Conservation (phyloP, 1,140 invertebrate genomes). For the Macrosteles quadrilineatus region DNA sequence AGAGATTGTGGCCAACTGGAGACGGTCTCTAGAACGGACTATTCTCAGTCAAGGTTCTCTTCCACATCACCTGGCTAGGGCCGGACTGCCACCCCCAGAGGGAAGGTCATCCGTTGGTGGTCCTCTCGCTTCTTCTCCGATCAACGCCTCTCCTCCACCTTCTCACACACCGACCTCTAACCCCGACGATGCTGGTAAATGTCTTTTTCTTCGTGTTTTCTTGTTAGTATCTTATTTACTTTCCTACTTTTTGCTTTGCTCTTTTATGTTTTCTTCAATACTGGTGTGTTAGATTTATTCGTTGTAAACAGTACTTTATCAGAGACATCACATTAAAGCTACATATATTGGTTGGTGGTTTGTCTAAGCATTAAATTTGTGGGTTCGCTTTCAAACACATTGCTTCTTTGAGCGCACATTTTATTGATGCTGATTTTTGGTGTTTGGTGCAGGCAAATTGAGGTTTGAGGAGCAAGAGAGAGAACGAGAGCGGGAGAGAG, state of each 20-base stretch:
- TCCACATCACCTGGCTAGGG: conserved; percentile 39
- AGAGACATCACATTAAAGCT: too few relatives aligned
- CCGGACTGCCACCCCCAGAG: conserved; percentile 34
- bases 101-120: conserved; percentile 39
- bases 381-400: too few relatives aligned
- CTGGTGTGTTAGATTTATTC: too few relatives aligned
- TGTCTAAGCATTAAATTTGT: too few relatives aligned
- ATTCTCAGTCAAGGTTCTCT: conserved; percentile 56
- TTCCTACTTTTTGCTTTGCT: too few relatives aligned
- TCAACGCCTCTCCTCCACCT: conserved; percentile 48
- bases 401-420: too few relatives aligned
- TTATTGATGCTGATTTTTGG: too few relatives aligned
- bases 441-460: conserved; percentile 4
- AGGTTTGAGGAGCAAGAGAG: background rate
- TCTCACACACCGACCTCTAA: conserved; percentile 44
- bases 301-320: too few relatives aligned
- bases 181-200: conserved; percentile 16
- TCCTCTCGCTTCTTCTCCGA: conserved; percentile 41
- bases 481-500: conserved; percentile 12
- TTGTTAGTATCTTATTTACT: background rate
- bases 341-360: too few relatives aligned
- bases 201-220: background rate
- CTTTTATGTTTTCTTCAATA: too few relatives aligned
- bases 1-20: conserved; percentile 77
- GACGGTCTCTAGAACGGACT: conserved; percentile 66